phyloP scores from a whole-genome alignment of 2,797 vertebrate genomes.

The Coregonus sp. region DNA sequence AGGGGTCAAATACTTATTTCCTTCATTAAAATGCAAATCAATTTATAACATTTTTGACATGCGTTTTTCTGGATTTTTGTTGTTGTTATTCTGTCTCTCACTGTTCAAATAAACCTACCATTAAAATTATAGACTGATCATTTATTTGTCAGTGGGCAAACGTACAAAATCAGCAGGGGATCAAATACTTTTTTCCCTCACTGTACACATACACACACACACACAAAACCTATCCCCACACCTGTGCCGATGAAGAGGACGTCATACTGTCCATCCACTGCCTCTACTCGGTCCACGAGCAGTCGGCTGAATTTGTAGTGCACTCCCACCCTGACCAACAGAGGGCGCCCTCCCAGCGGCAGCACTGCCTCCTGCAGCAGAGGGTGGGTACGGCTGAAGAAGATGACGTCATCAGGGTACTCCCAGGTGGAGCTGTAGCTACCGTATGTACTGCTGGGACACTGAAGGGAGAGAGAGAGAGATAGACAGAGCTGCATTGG shows the following conservation, averaged over 20 bases:
- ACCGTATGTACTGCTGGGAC: conserved; percentile 83
- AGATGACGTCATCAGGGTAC: conserved; percentile 84
- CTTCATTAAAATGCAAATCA: no score
- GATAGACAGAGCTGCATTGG: neutral
- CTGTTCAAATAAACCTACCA: no score
- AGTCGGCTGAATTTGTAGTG: conserved; percentile 81
- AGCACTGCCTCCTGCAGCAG: conserved; percentile 73
- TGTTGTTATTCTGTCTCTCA: no score
- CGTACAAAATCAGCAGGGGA: no score
- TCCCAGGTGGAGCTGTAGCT: conserved; percentile 81
- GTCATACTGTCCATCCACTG: conserved; percentile 78
- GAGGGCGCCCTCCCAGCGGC: conserved; percentile 75
- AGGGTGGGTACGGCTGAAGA: conserved; percentile 83
- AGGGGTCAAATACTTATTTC: no score
- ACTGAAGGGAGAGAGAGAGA: conserved; percentile 54
- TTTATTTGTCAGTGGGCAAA: no score
- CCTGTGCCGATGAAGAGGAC: conserved; percentile 84
- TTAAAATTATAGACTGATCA: no score
- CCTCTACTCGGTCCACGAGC: conserved; percentile 81
- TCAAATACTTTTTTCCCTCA: no score
- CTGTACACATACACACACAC: neutral
- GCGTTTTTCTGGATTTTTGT: no score
- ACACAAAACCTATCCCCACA: conserved; percentile 33
- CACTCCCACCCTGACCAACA: conserved; percentile 79
- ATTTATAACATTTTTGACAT: no score